phyloP scores from a whole-genome alignment of 2,113 vertebrate genomes.

The Camarhynchus parvulus region DNA sequence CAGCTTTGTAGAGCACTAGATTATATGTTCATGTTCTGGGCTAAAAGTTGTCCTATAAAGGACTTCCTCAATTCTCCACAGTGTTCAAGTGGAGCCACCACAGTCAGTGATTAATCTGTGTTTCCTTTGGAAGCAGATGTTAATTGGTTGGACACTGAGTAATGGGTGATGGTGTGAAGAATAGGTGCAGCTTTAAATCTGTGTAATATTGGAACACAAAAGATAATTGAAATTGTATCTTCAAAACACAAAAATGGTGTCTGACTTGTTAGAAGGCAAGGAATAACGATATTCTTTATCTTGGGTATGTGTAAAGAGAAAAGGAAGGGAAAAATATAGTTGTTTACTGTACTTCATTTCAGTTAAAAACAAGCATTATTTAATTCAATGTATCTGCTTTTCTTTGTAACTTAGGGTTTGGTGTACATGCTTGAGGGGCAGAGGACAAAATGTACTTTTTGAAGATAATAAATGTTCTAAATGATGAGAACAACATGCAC shows the following conservation, averaged over 20 bases:
- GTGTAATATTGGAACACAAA: background rate
- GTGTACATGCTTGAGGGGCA: constrained; percentile 54
- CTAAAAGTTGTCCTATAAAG: background rate
- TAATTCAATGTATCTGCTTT: constrained; percentile 30
- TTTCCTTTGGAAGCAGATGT: background rate
- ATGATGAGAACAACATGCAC: constrained; percentile 68
- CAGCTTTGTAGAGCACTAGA: background rate
- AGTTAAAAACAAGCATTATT: constrained; percentile 46
- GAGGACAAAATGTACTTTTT: constrained; percentile 73
- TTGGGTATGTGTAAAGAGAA: background rate
- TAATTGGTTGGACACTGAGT: background rate
- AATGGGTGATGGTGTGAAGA: background rate
- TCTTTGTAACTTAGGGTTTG: constrained; percentile 46
- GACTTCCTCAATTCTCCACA: background rate
- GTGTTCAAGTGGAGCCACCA: background rate
- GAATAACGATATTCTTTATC: background rate
- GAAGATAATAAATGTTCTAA: constrained; percentile 67
- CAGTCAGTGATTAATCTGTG: background rate
- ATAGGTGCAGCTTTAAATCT: background rate
- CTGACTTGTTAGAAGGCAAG: background rate
- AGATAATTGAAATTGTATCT: background rate
- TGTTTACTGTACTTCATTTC: background rate
- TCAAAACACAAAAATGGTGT: background rate
- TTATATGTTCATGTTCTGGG: background rate
- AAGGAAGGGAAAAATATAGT: background rate